Conservation (phyloP, 2,113 vertebrate genomes). For the Gymnarchus niloticus region DNA sequence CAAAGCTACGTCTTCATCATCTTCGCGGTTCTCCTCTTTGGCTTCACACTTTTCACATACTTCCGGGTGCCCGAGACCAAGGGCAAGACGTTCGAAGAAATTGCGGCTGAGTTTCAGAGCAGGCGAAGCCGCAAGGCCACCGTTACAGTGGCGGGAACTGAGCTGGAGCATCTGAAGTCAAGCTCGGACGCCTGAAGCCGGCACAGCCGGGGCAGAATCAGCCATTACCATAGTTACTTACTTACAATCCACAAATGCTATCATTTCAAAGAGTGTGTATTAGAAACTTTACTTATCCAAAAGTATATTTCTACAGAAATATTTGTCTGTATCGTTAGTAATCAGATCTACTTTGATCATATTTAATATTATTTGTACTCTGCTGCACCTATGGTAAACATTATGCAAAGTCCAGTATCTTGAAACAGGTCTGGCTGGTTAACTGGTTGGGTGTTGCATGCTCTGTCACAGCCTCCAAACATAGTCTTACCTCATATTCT, state of each 20-base stretch:
- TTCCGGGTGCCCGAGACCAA: conserved; percentile 90
- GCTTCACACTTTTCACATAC: conserved; percentile 74
- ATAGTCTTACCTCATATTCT: not conserved
- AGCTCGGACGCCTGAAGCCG: conserved; percentile 59
- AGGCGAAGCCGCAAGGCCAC: conserved; percentile 38
- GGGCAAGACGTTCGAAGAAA: conserved; percentile 88
- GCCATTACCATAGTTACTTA: not conserved
- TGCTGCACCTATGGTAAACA: not conserved
- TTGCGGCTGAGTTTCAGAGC: conserved; percentile 73
- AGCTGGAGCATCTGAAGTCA: conserved; percentile 73
- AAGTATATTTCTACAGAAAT: not conserved
- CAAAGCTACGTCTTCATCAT: conserved; percentile 76
- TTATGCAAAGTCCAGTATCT: not conserved
- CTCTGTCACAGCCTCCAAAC: not conserved
- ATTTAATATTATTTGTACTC: not conserved
- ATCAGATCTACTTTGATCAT: not conserved
- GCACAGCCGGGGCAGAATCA: not conserved
- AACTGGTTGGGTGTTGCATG: not conserved
- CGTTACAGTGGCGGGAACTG: conserved; percentile 38
- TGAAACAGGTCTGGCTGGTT: not conserved
- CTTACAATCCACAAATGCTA: not conserved
- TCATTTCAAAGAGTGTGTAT: not conserved
- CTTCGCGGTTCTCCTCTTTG: conserved; percentile 73
- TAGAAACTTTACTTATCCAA: not conserved
- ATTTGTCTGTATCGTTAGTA: not conserved